Evolutionary conservation across 2,888 invertebrate genomes (phyloP), one percentile per base, ranked within the genome.

Genomic region (Tigriopus californicus): DNA sequence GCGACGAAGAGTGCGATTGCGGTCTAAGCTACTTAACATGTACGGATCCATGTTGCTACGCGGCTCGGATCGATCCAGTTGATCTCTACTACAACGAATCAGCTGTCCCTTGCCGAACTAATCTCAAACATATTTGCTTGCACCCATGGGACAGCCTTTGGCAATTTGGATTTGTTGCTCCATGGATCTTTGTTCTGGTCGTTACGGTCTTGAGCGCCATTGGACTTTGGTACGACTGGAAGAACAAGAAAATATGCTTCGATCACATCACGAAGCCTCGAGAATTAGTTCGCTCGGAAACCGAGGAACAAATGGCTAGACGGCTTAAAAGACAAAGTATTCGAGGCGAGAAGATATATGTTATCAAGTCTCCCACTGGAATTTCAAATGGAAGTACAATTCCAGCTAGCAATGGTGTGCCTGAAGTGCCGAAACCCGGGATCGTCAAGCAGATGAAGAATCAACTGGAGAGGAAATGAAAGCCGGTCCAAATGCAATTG

Each of bases 1-100:
- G 53, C 11, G 33, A 40, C 6, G 53, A 53, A 40, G 40, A 53
- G 40, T 53, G 53, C 33, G 53, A 53, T 40, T 53, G 53, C 33
- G 53, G 53, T 11, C 24, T 53, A 40, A 15, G n/a, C 6, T 53
- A 53, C 20, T 11, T n/a, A 53, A 33, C 33, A n/a, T 53, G 53
- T 15, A 15, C 5, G 12, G 53, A 53, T 41, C 53, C 53, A 13
- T 53, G 53, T 33, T 53, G 53, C 20, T 40, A 40, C 13, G 53
- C 53, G 3, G 53, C 40, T 25, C 53, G 33, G 8, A 41, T 53
- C 15, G 13, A 24, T 53, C 53, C 53, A 3, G 4, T n/a, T 3
- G 53, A 53, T n/a, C n/a, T 25, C 15, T 22, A 12, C 8, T 25
- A 13, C 33, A 53, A 53, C 12, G 33, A 22, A n/a, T 53, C 53